Evolutionary conservation across 2,113 vertebrate genomes (phyloP).

Genomic region (Seriola aureovittata): DNA sequence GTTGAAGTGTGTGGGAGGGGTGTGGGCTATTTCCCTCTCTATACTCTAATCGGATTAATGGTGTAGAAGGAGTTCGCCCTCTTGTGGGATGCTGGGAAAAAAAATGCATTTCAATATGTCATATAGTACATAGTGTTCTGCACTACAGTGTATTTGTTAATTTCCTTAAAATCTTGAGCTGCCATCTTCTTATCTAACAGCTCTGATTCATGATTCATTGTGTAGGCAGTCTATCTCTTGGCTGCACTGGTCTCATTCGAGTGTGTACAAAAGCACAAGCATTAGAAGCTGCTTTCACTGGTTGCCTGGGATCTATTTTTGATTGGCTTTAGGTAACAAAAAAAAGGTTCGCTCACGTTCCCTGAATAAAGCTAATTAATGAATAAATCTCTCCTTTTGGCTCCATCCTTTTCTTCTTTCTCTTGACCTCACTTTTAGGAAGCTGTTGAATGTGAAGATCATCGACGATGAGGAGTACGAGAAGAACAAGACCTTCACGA

Average conservation of each 20-base stretch:
- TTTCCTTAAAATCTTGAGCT: constrained; percentile 37
- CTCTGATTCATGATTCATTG: constrained; percentile 61
- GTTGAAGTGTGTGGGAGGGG: constrained; percentile 60
- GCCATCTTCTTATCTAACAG: constrained; percentile 56
- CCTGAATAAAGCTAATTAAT: background rate
- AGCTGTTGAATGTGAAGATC: constrained; percentile 88
- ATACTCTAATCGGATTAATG: constrained; percentile 53
- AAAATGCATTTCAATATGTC: background rate
- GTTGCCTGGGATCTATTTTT: constrained; percentile 40
- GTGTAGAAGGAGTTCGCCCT: constrained; percentile 66
- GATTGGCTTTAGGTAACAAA: constrained; percentile 18
- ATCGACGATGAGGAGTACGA: constrained; percentile 91
- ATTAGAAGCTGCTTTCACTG: constrained; percentile 14
- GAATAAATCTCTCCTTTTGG: background rate
- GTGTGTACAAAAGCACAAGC: constrained; percentile 19
- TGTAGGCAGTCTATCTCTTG: constrained; percentile 54
- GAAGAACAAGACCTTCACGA: constrained; percentile 89
- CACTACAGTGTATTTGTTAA: background rate
- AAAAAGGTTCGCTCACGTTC: constrained; percentile 2
- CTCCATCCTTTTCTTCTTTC: background rate
- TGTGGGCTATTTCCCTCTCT: constrained; percentile 44
- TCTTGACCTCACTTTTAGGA: constrained; percentile 73
- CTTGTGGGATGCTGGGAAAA: constrained; percentile 63
- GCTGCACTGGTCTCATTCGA: constrained; percentile 36
- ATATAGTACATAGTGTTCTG: constrained; percentile 1